Base-by-base conservation (phyloP, 30 jellyfish, hydroid and myxozoan genomes). In the Cassiopea xamachana region DNA sequence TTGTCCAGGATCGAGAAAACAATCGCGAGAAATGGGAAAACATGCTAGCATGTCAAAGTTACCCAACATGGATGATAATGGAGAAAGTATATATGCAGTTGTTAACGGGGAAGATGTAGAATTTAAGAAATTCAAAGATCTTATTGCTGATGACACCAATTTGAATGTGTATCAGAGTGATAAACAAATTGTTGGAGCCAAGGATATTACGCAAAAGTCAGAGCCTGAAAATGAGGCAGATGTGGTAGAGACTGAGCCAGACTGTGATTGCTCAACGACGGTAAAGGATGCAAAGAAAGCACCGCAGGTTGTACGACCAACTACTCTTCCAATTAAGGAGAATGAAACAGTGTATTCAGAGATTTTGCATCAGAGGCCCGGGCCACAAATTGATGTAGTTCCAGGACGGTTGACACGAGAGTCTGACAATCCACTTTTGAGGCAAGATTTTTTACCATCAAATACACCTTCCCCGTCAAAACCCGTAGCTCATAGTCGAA, bases 361-460 rank as follows among this genome's bases (percentile, higher is more conserved):
- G 79, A 84, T 96, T n/a, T 80, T 96, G 16, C 96, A 90, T 27
- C 69, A 67, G 17, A 89, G 55, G 8, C 92, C 96, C 12, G 93
- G 92, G 16, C 43, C 93, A 49, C 98, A 96, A 60, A 85, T 91
- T 12, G 93, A 83, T 68, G 19, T 90, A 27, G 67, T 90, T 39
- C 89, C 93, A 1, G 92, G 93, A 15, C 93, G 99, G 46, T 46
- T 88, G 19, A 96, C 99, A 5, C 87, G 99, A 13, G 98, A 96
- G 81, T 96, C 99, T 9, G 96, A 89, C 70, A 96, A 96, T 76
- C 98, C 97, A 10, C 85, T 96, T 46, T 87, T 96, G 72, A 80
- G 99, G 60, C 93, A 90, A 51, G 94, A 92, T 45, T 95, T 92
- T 19, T 46, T 92, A 48, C 91, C 97, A 1, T 85, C 97, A 15